These are phyloP conservation scores for Lasioglossum vierecki DNA, from an alignment of 2,888 invertebrate species.

Conservation along the genomic window DNA sequence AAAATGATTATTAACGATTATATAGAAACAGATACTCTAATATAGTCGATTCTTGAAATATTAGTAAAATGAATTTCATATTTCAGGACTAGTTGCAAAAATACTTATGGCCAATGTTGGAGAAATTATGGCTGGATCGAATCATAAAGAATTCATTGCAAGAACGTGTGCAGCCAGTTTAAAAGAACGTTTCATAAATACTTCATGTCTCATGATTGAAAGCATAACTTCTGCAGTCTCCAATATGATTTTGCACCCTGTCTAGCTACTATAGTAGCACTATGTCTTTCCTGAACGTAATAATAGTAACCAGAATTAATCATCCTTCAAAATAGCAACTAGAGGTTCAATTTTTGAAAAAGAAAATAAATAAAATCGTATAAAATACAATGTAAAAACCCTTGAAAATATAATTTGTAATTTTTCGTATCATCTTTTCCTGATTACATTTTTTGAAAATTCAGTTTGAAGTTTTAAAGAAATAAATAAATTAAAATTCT, in stretches of 20 bases:
- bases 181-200: conserved; percentile 6
- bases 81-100: neutral
- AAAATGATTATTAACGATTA: too few species aligned
- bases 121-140: neutral
- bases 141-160: conserved; percentile 4
- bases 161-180: neutral
- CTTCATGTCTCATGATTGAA: neutral
- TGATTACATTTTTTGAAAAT: neutral
- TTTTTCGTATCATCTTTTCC: neutral
- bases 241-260: neutral
- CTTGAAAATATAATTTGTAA: neutral
- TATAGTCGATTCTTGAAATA: neutral
- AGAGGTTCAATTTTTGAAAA: neutral
- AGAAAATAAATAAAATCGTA: neutral
- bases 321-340: neutral
- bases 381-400: neutral
- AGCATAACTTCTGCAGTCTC: neutral
- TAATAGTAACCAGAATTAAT: neutral
- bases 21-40: too few species aligned
- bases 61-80: neutral
- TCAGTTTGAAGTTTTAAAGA: neutral
- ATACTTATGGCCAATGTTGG: neutral
- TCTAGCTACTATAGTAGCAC: neutral
- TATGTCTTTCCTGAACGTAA: neutral
- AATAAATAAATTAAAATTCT: neutral